These are phyloP conservation scores for Gallinago media DNA, from an alignment of 2,113 vertebrate species.

Conservation along the genomic window DNA sequence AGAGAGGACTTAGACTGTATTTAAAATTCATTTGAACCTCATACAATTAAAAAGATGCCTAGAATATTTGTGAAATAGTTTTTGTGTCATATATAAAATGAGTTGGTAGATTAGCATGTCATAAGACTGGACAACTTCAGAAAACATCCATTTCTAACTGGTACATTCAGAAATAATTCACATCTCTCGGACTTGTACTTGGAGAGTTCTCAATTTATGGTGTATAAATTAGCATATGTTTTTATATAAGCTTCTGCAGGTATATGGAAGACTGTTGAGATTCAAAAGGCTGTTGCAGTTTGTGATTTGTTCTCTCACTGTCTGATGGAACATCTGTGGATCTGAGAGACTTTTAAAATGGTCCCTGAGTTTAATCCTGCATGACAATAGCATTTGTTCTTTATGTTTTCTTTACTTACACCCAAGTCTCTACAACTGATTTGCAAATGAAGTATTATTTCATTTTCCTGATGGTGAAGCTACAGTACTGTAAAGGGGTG, in stretches of 20 bases:
- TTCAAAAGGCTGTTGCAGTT: not conserved
- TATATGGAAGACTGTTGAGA: not conserved
- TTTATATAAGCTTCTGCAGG: not conserved
- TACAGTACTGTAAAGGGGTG: not conserved
- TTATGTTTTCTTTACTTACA: not conserved
- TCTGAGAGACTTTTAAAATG: not conserved
- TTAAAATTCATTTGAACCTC: not conserved
- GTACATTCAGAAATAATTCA: not conserved
- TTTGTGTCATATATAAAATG: not conserved
- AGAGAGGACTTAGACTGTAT: not conserved
- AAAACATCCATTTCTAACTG: not conserved
- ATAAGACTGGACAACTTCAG: not conserved
- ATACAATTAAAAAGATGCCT: not conserved
- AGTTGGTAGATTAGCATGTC: not conserved
- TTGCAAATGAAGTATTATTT: not conserved
- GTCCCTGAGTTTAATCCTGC: not conserved
- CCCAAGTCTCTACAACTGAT: not conserved
- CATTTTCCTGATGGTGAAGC: not conserved
- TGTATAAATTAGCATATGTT: not conserved
- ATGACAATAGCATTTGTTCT: not conserved
- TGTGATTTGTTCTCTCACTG: not conserved
- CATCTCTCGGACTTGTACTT: not conserved
- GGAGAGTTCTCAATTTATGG: not conserved
- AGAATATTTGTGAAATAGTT: not conserved
- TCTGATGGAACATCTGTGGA: not conserved